These are phyloP conservation scores for Agonum fuliginosum DNA, from an alignment of 2,888 invertebrate genomes.

Conservation along the genomic window DNA sequence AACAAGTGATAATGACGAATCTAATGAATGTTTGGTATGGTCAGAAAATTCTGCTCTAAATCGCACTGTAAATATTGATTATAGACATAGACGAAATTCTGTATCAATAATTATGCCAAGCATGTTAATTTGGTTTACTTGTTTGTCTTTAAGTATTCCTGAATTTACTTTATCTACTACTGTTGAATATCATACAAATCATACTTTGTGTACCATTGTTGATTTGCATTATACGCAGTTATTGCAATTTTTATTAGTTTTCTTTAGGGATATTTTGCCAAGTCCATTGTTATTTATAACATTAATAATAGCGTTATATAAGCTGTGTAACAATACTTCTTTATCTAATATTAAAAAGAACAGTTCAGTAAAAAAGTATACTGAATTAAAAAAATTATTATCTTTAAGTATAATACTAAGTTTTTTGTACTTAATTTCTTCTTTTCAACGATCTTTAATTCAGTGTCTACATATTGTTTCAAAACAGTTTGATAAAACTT, in stretches of 20 bases:
- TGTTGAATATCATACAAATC: slow-evolving; percentile 70
- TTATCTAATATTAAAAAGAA: slow-evolving; percentile 66
- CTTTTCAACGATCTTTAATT: slow-evolving; percentile 68
- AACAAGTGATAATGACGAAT: slow-evolving; percentile 66
- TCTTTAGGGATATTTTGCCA: slow-evolving; percentile 68
- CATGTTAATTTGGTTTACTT: slow-evolving; percentile 77
- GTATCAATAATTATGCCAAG: slow-evolving; percentile 75
- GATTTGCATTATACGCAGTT: slow-evolving; percentile 73
- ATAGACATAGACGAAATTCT: slow-evolving; percentile 72
- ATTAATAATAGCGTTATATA: slow-evolving; percentile 66
- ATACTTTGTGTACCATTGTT: slow-evolving; percentile 74
- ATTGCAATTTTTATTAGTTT: slow-evolving; percentile 67
- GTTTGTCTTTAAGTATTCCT: slow-evolving; percentile 77
- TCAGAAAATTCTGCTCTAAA: slow-evolving; percentile 72
- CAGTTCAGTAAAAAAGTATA: slow-evolving; percentile 66
- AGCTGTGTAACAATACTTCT: slow-evolving; percentile 65
- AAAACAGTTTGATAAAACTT: slow-evolving; percentile 62
- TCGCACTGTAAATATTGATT: slow-evolving; percentile 76
- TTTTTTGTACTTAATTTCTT: slow-evolving; percentile 67
- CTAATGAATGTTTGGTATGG: slow-evolving; percentile 68
- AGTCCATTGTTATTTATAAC: slow-evolving; percentile 66
- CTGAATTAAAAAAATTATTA: slow-evolving; percentile 66
- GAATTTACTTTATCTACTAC: slow-evolving; percentile 76
- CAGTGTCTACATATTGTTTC: slow-evolving; percentile 66
- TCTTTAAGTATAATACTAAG: slow-evolving; percentile 67